Base-by-base conservation (phyloP, 2,113 vertebrate species). In the Dolichotis patagonum region DNA sequence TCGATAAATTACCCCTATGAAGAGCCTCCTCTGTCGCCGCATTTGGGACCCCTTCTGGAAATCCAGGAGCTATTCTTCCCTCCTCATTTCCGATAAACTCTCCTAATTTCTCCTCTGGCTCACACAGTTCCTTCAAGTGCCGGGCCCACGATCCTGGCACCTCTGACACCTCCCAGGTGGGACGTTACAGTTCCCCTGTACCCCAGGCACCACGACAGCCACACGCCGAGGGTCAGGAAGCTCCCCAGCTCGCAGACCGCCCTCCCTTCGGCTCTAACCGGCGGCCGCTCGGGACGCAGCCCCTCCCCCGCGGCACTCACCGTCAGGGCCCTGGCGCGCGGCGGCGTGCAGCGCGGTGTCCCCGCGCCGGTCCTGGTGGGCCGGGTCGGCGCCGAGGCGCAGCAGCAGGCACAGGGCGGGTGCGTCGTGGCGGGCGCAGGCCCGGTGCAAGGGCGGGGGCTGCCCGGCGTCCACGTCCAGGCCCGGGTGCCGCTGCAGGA, bases 341-440 rank as follows among this genome's bases (percentile, higher is more conserved):
- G 99, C 99, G 14, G 98, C 91, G 88, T 99, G 99, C 52, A 99
- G 96, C 1, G 99, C 98, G 0, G 99, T 99, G 95, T 99, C 98
- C 49, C 99, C 99, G 7, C 96, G 98, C 0, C 96, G 97, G 98
- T 99, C 99, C 90, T 46, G 98, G 80, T 91, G 98, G 7, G 99
- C 98, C 19, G 99, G 98, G 91, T 99, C 98, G 35, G 99, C 99
- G 83, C 99, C 99, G 1, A 98, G 98, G 24, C 98, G 92, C 65
- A 99, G 96, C 78, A 99, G 98, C 62, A 99, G 98, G 94, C 98
- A 97, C 71, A 99, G 96, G 24, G 98, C 96, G 0, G 98, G 98
- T 96, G 99, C 98, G 71, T 99, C 98, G 3, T 98, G 98, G 52
- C 94, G 98, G 60, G 97, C 85, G 58, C 99, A 99, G 96, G 98